These are phyloP conservation scores for Dendrolimus houi DNA, from an alignment of 2,888 invertebrate genomes.

Conservation along the genomic window DNA sequence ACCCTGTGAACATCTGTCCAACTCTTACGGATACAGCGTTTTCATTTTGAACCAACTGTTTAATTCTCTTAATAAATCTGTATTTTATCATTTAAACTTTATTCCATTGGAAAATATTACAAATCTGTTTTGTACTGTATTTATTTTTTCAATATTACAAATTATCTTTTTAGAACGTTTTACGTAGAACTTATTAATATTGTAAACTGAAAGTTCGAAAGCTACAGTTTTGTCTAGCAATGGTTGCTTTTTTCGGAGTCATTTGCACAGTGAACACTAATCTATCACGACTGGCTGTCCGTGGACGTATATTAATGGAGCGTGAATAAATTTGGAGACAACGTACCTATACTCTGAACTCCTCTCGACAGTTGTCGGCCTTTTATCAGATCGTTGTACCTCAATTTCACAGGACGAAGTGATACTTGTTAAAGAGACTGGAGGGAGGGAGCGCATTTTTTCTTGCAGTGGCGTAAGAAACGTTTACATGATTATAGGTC, in stretches of 20 bases:
- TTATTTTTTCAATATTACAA: too few relatives aligned
- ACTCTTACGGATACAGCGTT: too few relatives aligned
- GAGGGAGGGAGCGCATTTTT: too few relatives aligned
- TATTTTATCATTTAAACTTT: too few relatives aligned
- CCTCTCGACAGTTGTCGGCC: background rate
- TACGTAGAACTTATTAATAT: too few relatives aligned
- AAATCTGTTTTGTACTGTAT: too few relatives aligned
- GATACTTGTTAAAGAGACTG: background rate
- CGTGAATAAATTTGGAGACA: slow-evolving; percentile 53
- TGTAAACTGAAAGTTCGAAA: too few relatives aligned
- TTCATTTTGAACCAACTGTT: too few relatives aligned
- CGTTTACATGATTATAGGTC: slow-evolving; percentile 15
- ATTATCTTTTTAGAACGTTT: too few relatives aligned
- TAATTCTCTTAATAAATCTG: too few relatives aligned
- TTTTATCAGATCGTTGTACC: slow-evolving; percentile 8
- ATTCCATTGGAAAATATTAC: too few relatives aligned
- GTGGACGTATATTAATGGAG: slow-evolving; percentile 56
- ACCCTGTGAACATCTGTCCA: too few relatives aligned
- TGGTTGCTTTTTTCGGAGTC: slow-evolving; percentile 22
- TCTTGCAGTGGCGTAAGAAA: background rate
- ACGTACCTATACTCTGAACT: slow-evolving; percentile 17
- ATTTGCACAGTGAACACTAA: slow-evolving; percentile 36
- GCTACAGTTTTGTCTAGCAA: background rate
- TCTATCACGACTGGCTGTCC: slow-evolving; percentile 45
- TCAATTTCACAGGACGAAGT: background rate